Evolutionary conservation across 1,140 invertebrate genomes (phyloP), one percentile per base, ranked within the genome.

Genomic region (Leptonema lineaticorne): DNA sequence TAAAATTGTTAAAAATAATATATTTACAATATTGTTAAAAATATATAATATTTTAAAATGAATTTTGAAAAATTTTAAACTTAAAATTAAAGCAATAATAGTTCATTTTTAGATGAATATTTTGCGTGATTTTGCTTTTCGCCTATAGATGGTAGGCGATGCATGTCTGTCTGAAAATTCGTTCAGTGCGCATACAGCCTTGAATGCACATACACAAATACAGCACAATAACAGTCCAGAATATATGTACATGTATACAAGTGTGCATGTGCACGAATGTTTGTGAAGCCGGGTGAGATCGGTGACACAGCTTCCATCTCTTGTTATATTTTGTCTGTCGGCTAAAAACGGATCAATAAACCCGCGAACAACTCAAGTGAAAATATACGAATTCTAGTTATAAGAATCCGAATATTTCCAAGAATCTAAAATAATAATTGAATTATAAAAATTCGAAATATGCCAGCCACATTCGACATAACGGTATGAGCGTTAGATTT

Each of bases 241-340:
- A 62, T 11, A 18, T 62, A 16, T 45, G 30, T 62, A 20, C n/a
- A 37, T 33, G 20, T 9, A 11, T 9, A 11, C 24, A 18, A 14
- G 4, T 28, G 56, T 58, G 16, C 37, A 11, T 41, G 56, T 58
- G 56, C 28, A 41, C 37, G 37, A 3, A n/a, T n/a, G n/a, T n/a
- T n/a, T n/a, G n/a, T n/a, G n/a, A n/a, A n/a, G n/a, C n/a, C n/a
- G 3, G 2, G 50, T 22, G 59, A 62, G 59, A 33, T 27, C 59
- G 59, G 59, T 62, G 59, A 62, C 59, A 62, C 59, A 62, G 59
- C 59, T 45, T 64, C 62, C 62, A 50, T 64, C 62, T 48, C 46
- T 48, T 30, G 30, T 45, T n/a, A 50, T 37, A 33, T 64, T n/a
- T 64, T 50, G 62, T 64, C 62, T 64, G 62, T 33, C 33, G 33